A percentile compares a stretch with the other conserved stretches of the same genome.
Conservation (phyloP, 92 coral and sea anemone genomes). For the Isaurus tuberculatus region DNA sequence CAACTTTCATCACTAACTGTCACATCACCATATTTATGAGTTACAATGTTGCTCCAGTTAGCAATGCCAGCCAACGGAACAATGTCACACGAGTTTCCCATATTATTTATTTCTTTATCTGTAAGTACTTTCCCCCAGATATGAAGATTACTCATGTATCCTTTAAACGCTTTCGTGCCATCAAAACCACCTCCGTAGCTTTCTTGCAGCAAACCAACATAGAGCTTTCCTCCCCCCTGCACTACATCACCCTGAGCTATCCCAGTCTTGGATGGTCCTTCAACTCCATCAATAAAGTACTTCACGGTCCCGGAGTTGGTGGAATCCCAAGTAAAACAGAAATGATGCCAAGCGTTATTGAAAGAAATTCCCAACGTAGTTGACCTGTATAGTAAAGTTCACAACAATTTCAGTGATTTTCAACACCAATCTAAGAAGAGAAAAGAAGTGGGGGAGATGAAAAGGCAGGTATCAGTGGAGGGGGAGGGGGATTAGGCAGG, state of each 20-base stretch:
- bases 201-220: slow-evolving; percentile 24
- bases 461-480: too few relatives aligned
- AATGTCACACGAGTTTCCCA: not conserved
- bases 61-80: not conserved
- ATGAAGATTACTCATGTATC: slow-evolving; percentile 22
- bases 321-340: slow-evolving; percentile 31
- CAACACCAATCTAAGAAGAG: not conserved
- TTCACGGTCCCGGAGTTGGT: not conserved
- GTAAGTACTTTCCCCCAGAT: slow-evolving; percentile 1
- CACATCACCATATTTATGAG: not conserved
- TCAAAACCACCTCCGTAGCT: slow-evolving; percentile 34
- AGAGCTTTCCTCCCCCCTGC: slow-evolving; percentile 9
- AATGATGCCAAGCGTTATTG: slow-evolving; percentile 19
- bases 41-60: not conserved
- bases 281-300: not conserved
- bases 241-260: not conserved
- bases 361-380: not conserved
- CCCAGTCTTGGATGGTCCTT: not conserved
- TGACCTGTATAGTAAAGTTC: not conserved
- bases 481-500: too few relatives aligned
- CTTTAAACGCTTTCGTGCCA: not conserved
- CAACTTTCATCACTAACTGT: not conserved
- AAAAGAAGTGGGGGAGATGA: too few relatives aligned
- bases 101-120: not conserved
- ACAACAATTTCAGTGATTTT: not conserved